Base-by-base conservation (phyloP, 2,797 vertebrate species). In the Hozukius guyotensis region DNA sequence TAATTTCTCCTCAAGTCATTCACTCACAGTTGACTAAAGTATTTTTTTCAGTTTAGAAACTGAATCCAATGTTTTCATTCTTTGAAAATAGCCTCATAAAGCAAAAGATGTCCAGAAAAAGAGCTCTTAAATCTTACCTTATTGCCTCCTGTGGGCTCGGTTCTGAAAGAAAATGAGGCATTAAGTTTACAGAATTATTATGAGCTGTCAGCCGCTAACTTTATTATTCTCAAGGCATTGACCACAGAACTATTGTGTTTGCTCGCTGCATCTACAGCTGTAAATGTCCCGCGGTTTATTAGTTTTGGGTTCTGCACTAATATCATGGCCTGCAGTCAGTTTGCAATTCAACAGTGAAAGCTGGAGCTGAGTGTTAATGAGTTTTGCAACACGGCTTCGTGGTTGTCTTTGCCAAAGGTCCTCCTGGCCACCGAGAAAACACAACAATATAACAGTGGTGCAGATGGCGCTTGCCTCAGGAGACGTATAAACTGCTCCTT, bases 101-200 rank as follows among this genome's bases (percentile, higher is more conserved):
- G 34, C 24, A 78, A 62, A 59, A 24, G 1, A 3, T 11, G 29
- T 36, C 42, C 1, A 24, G 24, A 46, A 49, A 55, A 75, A 67
- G 16, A 18, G 22, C 22, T 71, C 32, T 63, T 56, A 69, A 77
- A 55, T 76, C 95, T 96, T 93, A 97, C 97, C 96, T 94, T 70
- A 93, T 63, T 82, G 94, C 82, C 9, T 84, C 94, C 77, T 94
- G 88, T 55, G 93, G 94, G 3, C 78, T 90, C 62, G 91, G 87
- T 55, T 90, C 97, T 98, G 90, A 59, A 85, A 86, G 29, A 72
- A 61, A 84, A 65, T 0, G 29, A 85, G 63, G 34, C 61, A 78
- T 87, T 24, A 72, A 65, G 27, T 77, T 70, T 53, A 75, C 62
- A 72, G 22, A 72, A 34, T 25, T 60, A 65, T 70, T 68, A 72